Evolutionary conservation across 1,140 invertebrate genomes (phyloP).

Genomic region (Drosophila erecta): DNA sequence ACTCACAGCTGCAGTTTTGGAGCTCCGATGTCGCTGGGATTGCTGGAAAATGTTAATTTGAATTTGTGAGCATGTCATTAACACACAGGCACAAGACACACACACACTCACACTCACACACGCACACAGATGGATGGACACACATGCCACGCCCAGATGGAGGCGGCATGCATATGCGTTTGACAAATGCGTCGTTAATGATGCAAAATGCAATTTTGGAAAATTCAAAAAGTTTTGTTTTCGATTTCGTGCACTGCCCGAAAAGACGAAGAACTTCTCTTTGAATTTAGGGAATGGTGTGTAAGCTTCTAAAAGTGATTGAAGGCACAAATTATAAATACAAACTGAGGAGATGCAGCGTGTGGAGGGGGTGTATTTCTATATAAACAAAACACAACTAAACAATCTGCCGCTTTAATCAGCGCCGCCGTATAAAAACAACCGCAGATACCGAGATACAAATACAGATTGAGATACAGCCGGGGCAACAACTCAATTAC

Average conservation of each 20-base stretch:
- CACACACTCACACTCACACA: constrained; percentile 19
- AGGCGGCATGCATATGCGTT: constrained; percentile 66
- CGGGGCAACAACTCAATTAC: constrained; percentile 67
- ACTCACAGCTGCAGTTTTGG: constrained; percentile 41
- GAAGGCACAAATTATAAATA: constrained; percentile 34
- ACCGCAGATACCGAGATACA: constrained; percentile 21
- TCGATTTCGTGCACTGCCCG: constrained; percentile 47
- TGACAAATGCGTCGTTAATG: constrained; percentile 83
- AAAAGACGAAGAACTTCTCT: constrained; percentile 8
- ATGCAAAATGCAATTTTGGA: constrained; percentile 81
- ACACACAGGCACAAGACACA: constrained; percentile 63
- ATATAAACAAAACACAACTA: constrained; percentile 62
- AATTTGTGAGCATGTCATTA: constrained; percentile 84
- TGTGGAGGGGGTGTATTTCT: constrained; percentile 43
- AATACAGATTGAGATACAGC: constrained; percentile 41
- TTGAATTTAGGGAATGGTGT: too few relatives aligned
- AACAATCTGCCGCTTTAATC: constrained; percentile 78
- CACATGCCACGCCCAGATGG: constrained; percentile 44
- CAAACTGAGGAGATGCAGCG: constrained; percentile 1
- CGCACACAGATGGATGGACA: constrained; percentile 32
- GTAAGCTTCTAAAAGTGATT: constrained; percentile 29
- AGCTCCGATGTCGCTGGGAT: constrained; percentile 64
- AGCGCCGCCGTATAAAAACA: constrained; percentile 62
- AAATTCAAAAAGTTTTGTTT: constrained; percentile 71
- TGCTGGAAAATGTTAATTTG: constrained; percentile 82